These are phyloP conservation scores for Sarcophaga caerulescens DNA, from an alignment of 2,888 invertebrate genomes.

Conservation along the genomic window DNA sequence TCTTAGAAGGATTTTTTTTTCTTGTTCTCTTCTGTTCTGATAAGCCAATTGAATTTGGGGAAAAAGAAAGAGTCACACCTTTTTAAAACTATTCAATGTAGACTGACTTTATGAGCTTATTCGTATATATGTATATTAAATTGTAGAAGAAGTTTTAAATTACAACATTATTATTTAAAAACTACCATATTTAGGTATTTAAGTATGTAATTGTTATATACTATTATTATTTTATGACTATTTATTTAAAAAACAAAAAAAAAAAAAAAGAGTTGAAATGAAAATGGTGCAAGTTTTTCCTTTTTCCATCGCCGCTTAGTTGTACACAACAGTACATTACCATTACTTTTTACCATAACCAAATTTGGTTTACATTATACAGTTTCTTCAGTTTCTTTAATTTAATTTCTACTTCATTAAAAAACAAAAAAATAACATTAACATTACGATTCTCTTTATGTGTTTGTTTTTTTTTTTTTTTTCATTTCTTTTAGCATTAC, in stretches of 20 bases:
- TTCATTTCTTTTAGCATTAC: too few species aligned
- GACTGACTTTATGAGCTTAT: neutral
- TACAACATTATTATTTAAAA: neutral
- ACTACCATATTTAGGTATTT: neutral
- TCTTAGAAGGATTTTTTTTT: too few species aligned
- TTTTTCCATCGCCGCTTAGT: neutral
- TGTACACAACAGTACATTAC: neutral
- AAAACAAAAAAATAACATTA: constrained; percentile 49
- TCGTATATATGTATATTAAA: neutral
- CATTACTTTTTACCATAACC: constrained; percentile 33
- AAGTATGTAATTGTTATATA: neutral
- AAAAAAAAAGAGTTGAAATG: neutral
- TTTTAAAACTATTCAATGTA: neutral
- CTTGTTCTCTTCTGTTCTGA: too few species aligned
- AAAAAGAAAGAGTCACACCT: neutral
- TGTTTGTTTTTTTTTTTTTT: constrained; percentile 23
- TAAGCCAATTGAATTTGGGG: neutral
- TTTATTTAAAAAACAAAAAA: neutral
- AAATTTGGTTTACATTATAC: constrained; percentile 32
- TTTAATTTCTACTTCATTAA: constrained; percentile 43
- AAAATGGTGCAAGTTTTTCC: constrained; percentile 13
- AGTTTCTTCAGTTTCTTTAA: neutral
- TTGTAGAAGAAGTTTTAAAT: neutral
- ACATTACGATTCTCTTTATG: neutral
- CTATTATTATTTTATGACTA: neutral